phyloP scores from a whole-genome alignment of 2,797 vertebrate genomes.

The Eulemur rubriventer region DNA sequence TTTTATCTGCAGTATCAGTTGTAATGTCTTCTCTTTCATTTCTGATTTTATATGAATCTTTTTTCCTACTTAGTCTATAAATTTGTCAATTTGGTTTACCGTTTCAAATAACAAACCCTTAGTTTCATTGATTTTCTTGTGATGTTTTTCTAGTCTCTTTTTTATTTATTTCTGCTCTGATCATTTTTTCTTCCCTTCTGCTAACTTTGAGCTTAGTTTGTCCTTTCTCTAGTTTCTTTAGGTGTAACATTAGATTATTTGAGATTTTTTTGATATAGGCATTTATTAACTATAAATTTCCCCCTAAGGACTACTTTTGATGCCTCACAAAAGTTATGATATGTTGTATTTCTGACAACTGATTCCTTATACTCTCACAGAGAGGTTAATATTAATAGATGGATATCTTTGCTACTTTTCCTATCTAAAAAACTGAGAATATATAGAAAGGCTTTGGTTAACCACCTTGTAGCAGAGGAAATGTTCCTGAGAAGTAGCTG shows the following conservation, averaged over 20 bases:
- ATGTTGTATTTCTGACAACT: not conserved
- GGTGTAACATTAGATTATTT: not conserved
- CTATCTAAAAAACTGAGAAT: conserved; percentile 41
- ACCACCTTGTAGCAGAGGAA: not conserved
- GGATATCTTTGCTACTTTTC: not conserved
- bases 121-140: not conserved
- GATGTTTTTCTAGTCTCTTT: not conserved
- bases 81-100: not conserved
- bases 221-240: not conserved
- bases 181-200: not conserved
- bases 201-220: not conserved
- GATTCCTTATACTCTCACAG: conserved; percentile 14
- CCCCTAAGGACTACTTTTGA: not conserved
- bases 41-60: not conserved
- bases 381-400: not conserved
- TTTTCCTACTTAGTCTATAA: not conserved
- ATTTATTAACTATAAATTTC: not conserved
- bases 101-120: not conserved
- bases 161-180: not conserved
- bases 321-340: not conserved
- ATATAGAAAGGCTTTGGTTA: not conserved
- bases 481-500: not conserved
- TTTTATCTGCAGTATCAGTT: not conserved
- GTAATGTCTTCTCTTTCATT: not conserved
- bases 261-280: not conserved